Percentiles rank a stretch among this genome's conserved stretches.
Evolutionary conservation across 2,888 invertebrate genomes (phyloP).

Genomic region (Sminthurinus aureus): DNA sequence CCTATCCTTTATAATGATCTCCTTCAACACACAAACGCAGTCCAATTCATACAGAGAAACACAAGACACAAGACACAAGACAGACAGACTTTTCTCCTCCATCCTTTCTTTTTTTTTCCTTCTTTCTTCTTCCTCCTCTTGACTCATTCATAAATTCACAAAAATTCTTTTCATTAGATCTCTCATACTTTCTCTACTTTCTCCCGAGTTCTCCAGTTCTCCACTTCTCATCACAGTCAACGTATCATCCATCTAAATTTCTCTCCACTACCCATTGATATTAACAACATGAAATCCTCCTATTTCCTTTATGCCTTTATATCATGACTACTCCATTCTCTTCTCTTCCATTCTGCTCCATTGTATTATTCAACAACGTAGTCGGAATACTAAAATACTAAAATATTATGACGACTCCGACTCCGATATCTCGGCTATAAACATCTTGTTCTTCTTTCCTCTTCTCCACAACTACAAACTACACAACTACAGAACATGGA

Average conservation of each 20-base stretch:
- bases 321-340: no score
- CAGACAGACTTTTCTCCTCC: neutral
- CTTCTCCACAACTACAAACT: no score
- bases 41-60: neutral
- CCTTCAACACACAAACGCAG: neutral
- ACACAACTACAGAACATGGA: no score
- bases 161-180: slow-evolving; percentile 31
- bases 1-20: slow-evolving; percentile 30
- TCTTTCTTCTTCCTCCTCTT: slow-evolving; percentile 6
- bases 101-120: neutral
- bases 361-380: no score
- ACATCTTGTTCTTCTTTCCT: no score
- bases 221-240: slow-evolving; percentile 16
- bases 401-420: no score
- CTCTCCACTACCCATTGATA: neutral
- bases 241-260: slow-evolving; percentile 30
- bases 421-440: no score
- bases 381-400: no score
- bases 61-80: neutral
- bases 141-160: slow-evolving; percentile 35
- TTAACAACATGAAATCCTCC: no score
- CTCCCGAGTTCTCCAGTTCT: neutral
- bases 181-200: neutral
- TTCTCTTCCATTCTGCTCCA: no score
- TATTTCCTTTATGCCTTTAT: no score